Evolutionary conservation across 37 sponge, comb jelly and placozoan species (phyloP), one percentile per base, ranked within the genome.

Genomic region (Petrosia ficiformis): DNA sequence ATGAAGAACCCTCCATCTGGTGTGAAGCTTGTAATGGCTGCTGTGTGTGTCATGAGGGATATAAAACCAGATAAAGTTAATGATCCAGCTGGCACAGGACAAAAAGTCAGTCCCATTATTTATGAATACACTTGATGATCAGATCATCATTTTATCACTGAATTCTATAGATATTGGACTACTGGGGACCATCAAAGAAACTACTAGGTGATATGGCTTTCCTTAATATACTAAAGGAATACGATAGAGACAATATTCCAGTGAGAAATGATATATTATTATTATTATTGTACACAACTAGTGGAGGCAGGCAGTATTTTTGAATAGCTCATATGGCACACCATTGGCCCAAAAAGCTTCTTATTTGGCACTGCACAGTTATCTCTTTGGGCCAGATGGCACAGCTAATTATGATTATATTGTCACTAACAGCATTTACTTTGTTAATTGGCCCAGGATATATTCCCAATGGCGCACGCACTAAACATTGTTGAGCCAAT

Each of bases 181-280:
- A 90, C 76, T 98, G 99, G 99, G 96, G 95, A 10, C 99, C 99
- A n/a, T 89, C 99, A 24, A 98, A 98, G 84, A 88, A 75, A 65
- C 77, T 98, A 14, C 73, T 98, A 3, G 94, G 93, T 43, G 99
- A 98, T 71, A 89, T 98, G 88, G 90, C 81, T 63, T 98, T 98
- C 82, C 78, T 98, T 43, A 90, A 90, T 24, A 70, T 75, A 24
- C 78, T 98, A 48, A 83, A 84, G 35, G 93, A 91, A 48, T 98
- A 93, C 72, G 99, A 98, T 71, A 92, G 92, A 68, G 99, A 98
- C 60, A 95, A 95, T 66, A 98, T 98, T 0, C 76, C 89, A 26
- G 93, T 89, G 24, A 72, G 74, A n/a, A n/a, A n/a, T n/a, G n/a
- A n/a, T n/a, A 66, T 21, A 29, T 19, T 44, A 24, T 44, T 22